A percentile compares a stretch with the other conserved stretches of the same genome.
phyloP scores from a whole-genome alignment of 2,797 vertebrate genomes.

The Falco cherrug region DNA sequence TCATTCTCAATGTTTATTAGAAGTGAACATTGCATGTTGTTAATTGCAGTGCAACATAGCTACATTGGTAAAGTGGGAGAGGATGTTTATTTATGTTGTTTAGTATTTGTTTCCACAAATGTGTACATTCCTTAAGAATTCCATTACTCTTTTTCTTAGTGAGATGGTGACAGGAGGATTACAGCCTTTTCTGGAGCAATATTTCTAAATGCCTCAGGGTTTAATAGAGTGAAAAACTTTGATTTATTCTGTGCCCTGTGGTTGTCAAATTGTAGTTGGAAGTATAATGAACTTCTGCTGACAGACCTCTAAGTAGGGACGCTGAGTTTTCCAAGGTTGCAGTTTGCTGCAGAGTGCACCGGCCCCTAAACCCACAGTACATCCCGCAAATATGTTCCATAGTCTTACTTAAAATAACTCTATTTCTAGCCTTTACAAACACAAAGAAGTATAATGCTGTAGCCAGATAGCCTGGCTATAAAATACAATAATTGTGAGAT shows the following conservation, averaged over 20 bases:
- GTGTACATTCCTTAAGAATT: background rate
- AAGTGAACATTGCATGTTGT: background rate
- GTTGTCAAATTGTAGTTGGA: background rate
- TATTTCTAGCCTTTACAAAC: background rate
- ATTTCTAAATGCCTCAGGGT: background rate
- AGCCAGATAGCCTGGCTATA: background rate
- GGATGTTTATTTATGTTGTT: constrained; percentile 26
- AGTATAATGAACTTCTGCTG: background rate
- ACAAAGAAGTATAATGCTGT: background rate
- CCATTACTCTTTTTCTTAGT: background rate
- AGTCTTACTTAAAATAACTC: background rate
- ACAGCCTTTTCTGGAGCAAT: background rate
- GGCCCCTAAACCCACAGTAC: background rate
- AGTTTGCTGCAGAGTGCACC: background rate
- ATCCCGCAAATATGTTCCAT: background rate
- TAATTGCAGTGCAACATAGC: background rate
- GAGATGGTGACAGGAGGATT: background rate
- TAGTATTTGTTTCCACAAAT: constrained; percentile 7
- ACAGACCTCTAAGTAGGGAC: background rate
- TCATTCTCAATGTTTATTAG: background rate
- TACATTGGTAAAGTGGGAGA: background rate
- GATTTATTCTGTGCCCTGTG: background rate
- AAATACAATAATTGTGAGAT: background rate
- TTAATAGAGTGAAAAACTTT: background rate
- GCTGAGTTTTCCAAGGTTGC: background rate